Conservation (phyloP, 2,797 vertebrate genomes). For the Spondyliosoma cantharus region DNA sequence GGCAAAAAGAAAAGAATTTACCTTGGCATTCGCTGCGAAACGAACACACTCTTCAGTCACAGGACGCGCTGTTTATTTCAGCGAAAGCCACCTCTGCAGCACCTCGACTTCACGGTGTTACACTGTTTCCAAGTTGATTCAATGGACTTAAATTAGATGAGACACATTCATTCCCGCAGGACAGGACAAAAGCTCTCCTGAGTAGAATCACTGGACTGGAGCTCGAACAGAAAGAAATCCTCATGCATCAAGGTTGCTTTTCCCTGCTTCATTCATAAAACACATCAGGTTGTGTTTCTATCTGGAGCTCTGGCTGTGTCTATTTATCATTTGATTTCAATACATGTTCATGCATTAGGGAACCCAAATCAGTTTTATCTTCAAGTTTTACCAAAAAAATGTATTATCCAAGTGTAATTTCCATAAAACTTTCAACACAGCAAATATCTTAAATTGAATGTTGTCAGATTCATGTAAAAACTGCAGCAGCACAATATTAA, state of each 20-base stretch:
- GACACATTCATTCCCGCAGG: slow-evolving; percentile 57
- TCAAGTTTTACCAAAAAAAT: not conserved
- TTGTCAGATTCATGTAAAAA: not conserved
- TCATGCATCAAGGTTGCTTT: slow-evolving; percentile 54
- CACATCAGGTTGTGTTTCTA: slow-evolving; percentile 37
- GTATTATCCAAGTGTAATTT: not conserved
- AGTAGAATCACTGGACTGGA: slow-evolving; percentile 37
- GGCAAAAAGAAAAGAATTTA: slow-evolving; percentile 28
- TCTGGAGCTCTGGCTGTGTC: not conserved
- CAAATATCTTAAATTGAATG: not conserved
- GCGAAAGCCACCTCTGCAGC: slow-evolving; percentile 30
- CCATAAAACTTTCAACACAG: not conserved
- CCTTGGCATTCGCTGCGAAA: slow-evolving; percentile 28
- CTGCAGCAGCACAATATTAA: not conserved
- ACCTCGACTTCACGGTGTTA: slow-evolving; percentile 50
- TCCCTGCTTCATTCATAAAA: slow-evolving; percentile 44
- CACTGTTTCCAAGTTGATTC: slow-evolving; percentile 60
- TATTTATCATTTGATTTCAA: slow-evolving; percentile 6
- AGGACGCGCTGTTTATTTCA: slow-evolving; percentile 26
- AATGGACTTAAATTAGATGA: slow-evolving; percentile 67
- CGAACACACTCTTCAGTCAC: slow-evolving; percentile 25
- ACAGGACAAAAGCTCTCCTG: slow-evolving; percentile 51
- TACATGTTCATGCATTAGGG: not conserved
- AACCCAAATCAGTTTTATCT: not conserved
- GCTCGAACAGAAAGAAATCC: slow-evolving; percentile 28